These are phyloP conservation scores for Spilarctia lutea DNA, from an alignment of 2,888 invertebrate species.

Conservation along the genomic window DNA sequence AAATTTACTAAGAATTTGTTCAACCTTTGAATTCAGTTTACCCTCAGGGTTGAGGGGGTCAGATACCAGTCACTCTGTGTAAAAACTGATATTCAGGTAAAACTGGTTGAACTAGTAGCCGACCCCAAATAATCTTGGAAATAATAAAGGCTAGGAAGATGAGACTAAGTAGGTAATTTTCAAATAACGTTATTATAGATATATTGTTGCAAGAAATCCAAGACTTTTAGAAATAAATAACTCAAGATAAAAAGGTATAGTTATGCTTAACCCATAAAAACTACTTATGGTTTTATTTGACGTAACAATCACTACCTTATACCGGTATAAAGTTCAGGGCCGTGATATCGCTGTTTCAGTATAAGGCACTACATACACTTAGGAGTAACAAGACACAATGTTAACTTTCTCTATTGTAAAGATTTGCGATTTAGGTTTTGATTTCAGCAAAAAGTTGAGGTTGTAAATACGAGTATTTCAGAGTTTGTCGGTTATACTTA, in stretches of 20 bases:
- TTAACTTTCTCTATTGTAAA: not conserved
- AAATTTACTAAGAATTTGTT: too few relatives aligned
- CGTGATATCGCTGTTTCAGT: not conserved
- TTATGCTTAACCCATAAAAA: slow-evolving; percentile 37
- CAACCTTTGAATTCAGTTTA: too few relatives aligned
- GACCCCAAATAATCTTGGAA: too few relatives aligned
- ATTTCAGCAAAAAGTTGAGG: not conserved
- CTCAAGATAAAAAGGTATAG: slow-evolving; percentile 17
- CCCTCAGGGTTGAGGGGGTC: too few relatives aligned
- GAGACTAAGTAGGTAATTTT: not conserved
- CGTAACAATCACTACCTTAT: slow-evolving; percentile 59
- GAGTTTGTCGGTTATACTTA: too few relatives aligned
- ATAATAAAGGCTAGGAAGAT: too few relatives aligned
- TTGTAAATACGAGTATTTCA: too few relatives aligned
- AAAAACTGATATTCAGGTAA: too few relatives aligned
- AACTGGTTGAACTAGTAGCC: too few relatives aligned
- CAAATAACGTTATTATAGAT: not conserved
- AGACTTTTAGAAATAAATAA: slow-evolving; percentile 5
- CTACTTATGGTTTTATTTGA: slow-evolving; percentile 50
- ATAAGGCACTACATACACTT: not conserved
- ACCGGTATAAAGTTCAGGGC: slow-evolving; percentile 54
- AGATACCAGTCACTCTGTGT: too few relatives aligned
- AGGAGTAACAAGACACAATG: not conserved
- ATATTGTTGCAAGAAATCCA: not conserved
- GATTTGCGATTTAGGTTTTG: not conserved